Conservation (phyloP, 53 echinoderm and acorn worm species). For the Echinometra lucunter region DNA sequence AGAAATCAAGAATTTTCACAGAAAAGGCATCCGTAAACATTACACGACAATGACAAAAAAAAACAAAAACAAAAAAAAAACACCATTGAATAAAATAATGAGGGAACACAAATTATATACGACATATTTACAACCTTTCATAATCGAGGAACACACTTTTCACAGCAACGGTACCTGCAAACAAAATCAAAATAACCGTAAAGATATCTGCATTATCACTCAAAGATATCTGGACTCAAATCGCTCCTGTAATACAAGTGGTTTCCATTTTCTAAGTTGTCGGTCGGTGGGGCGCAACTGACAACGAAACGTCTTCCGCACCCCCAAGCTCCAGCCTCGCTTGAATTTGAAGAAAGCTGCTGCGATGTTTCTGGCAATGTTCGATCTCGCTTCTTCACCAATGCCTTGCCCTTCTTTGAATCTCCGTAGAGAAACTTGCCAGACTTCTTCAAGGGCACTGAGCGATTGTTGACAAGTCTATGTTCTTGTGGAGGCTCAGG, state of each 20-base stretch:
- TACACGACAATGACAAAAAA: background rate
- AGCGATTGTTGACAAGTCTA: background rate
- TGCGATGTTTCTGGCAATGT: background rate
- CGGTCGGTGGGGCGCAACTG: background rate
- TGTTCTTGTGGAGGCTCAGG: constrained; percentile 13
- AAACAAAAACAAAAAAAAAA: background rate
- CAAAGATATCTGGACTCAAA: constrained; percentile 32
- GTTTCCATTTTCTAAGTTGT: background rate
- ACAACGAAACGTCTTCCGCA: constrained; percentile 1
- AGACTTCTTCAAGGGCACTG: background rate
- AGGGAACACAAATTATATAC: background rate
- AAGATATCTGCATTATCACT: background rate
- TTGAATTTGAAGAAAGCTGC: background rate
- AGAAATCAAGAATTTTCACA: background rate
- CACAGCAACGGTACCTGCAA: too few relatives aligned
- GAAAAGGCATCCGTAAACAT: background rate
- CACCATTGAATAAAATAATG: too few relatives aligned
- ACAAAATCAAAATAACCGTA: too few relatives aligned
- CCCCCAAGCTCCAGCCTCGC: background rate
- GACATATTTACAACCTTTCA: background rate
- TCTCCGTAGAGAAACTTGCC: constrained; percentile 47
- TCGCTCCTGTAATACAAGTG: constrained; percentile 22
- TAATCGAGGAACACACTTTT: background rate
- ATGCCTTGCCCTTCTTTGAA: constrained; percentile 46
- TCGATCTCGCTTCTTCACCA: constrained; percentile 35